Evolutionary conservation across 2,888 invertebrate genomes (phyloP).

Genomic region (Dicycla oo): DNA sequence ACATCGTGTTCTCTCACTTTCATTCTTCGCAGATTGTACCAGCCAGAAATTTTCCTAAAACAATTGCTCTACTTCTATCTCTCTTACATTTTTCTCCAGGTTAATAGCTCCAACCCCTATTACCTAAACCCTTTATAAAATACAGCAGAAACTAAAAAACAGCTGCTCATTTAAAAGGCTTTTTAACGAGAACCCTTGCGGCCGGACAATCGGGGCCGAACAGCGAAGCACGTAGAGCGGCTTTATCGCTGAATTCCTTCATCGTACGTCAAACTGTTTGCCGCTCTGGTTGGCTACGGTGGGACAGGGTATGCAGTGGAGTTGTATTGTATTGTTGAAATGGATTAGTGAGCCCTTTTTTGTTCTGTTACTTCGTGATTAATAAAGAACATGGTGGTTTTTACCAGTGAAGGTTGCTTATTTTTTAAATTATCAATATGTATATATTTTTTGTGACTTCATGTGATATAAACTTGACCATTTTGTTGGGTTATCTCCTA

Average conservation of each 20-base stretch:
- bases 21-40: background rate
- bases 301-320: conserved; percentile 63
- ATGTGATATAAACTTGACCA: background rate
- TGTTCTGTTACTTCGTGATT: too few relatives aligned
- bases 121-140: conserved; percentile 38
- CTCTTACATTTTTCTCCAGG: background rate
- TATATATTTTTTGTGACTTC: background rate
- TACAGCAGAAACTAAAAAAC: conserved; percentile 49
- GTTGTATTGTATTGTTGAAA: conserved; percentile 14
- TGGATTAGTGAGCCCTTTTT: background rate
- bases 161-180: conserved; percentile 64
- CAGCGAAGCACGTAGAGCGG: conserved; percentile 65
- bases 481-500: background rate
- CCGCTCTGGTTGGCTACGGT: conserved; percentile 62
- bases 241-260: conserved; percentile 74
- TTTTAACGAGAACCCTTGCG: conserved; percentile 62
- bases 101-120: background rate
- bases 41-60: background rate
- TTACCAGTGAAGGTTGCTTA: too few relatives aligned
- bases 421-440: too few relatives aligned
- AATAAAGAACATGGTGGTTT: background rate
- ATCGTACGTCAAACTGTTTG: conserved; percentile 77
- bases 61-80: background rate
- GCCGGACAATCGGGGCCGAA: conserved; percentile 54
- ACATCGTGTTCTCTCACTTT: background rate